Base-by-base conservation (phyloP, 2,888 invertebrate species). In the Luffia ferchaultella region DNA sequence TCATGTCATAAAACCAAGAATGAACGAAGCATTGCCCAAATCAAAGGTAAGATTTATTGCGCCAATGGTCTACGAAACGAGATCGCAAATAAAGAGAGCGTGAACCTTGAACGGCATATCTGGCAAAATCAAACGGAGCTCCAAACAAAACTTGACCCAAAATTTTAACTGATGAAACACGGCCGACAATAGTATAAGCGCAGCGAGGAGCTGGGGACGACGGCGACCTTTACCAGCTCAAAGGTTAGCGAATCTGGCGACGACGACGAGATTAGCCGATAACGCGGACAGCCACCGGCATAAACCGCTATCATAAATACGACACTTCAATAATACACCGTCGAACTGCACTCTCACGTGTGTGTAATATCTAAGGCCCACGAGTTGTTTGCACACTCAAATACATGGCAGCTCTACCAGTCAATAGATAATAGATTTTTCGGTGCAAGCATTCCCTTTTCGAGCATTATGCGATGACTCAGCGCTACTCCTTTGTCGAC, bases 1-100 rank as follows among this genome's bases (percentile, higher is more conserved):
- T 76, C 72, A 73, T 72, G 64, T 71, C 73, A 79, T 76, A 73
- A 70, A 67, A 69, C 66, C 56, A 76, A 79, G 78, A 78, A 77
- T 74, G 76, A 77, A 71, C 73, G 73, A 73, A 73, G 65, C 76
- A 74, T 73, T 65, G 70, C 73, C 70, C 67, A 76, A 73, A 76
- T 72, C 71, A 70, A 71, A 74, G 62, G 68, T 63, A 69, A 79
- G 71, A 78, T 73, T 73, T 73, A 77, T 80, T 79, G 79, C 79
- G 72, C 70, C 76, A 79, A 76, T 78, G 80, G 73, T 75, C 79
- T 69, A 67, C 77, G 72, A 76, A 80, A 80, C 77, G 66, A 78
- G 77, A 80, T 76, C 75, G 79, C 80, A 76, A 79, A 78, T 79
- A 83, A 82, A 80, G 82, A 83, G 80, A 82, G 77, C 74, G 77